Base-by-base conservation (phyloP, 1,140 invertebrate species). In the Zeugodacus cucurbitae region DNA sequence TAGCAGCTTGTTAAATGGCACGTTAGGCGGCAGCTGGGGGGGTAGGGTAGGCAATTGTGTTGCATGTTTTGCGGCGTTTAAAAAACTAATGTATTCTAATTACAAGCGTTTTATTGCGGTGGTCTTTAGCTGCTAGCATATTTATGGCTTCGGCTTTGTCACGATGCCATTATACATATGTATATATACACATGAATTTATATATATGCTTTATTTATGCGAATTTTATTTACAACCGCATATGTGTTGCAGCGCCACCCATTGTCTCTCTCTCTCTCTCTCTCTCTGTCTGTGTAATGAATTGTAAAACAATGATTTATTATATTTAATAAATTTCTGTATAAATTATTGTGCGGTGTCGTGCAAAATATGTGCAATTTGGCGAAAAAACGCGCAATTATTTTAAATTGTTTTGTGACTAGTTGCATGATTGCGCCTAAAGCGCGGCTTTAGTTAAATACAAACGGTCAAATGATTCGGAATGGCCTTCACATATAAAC, bases 51-150 rank as follows among this genome's bases (percentile, higher is more conserved):
- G 54, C 74, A 82, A 82, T 82, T 82, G 74, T 82, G 37, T 82
- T 82, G 74, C 74, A 48, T 82, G 74, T 48, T 82, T 37, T 64
- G 86, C 32, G 86, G 86, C 86, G 86, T 64, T 64, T 87, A 58
- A 59, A 86, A 87, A 87, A 64, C 59, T 59, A 87, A 87, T 87
- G 86, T 87, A 26, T 87, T 87, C 86, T 87, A 87, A 87, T 87
- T 87, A 87, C 59, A 44, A 87, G n/a, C 86, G 29, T 64, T 59
- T 64, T 59, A 58, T 58, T 64, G 54, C 37, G 86, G 54, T 58
- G 86, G 54, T 58, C 86, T 44, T 17, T 87, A 59, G 34, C 86
- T 32, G 58, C 86, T 59, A 34, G 57, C 86, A 87, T 64, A 62
- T 64, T 87, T 59, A 87, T 87, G 86, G 74, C n/a, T 82, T 82